Evolutionary conservation across 64 coral and sea anemone species (phyloP).

Genomic region (Montipora cactus): DNA sequence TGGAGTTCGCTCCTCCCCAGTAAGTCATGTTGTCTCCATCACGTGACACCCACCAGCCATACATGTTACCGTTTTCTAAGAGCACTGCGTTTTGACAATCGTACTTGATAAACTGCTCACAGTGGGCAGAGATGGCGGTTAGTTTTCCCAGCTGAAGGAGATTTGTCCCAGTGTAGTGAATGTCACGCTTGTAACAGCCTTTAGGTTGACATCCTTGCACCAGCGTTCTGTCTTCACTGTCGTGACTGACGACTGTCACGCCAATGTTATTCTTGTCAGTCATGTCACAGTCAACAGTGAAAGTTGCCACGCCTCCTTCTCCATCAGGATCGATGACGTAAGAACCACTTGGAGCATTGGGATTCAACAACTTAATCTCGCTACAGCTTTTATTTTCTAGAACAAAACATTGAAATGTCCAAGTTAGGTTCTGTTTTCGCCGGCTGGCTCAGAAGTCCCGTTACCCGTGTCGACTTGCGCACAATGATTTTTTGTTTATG

Average conservation of each 20-base stretch:
- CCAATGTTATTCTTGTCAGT: conserved; percentile 54
- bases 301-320: neutral
- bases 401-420: neutral
- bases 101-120: conserved; percentile 71
- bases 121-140: conserved; percentile 22
- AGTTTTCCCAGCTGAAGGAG: conserved; percentile 32
- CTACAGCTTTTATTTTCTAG: conserved; percentile 12
- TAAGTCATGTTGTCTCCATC: neutral
- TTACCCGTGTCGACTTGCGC: too few relatives aligned
- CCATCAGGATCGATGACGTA: conserved; percentile 62
- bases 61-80: neutral
- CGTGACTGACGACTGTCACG: conserved; percentile 59
- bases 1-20: neutral
- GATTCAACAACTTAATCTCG: neutral
- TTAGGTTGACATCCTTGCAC: neutral
- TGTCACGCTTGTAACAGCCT: conserved; percentile 23
- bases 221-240: conserved; percentile 46
- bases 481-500: too few relatives aligned
- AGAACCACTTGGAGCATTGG: conserved; percentile 10
- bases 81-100: conserved; percentile 17
- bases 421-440: too few relatives aligned
- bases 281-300: conserved; percentile 61
- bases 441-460: too few relatives aligned
- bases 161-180: conserved; percentile 25
- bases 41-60: conserved; percentile 10